Evolutionary conservation across 1,140 invertebrate genomes (phyloP).

Genomic region (Eriosoma lanigerum): DNA sequence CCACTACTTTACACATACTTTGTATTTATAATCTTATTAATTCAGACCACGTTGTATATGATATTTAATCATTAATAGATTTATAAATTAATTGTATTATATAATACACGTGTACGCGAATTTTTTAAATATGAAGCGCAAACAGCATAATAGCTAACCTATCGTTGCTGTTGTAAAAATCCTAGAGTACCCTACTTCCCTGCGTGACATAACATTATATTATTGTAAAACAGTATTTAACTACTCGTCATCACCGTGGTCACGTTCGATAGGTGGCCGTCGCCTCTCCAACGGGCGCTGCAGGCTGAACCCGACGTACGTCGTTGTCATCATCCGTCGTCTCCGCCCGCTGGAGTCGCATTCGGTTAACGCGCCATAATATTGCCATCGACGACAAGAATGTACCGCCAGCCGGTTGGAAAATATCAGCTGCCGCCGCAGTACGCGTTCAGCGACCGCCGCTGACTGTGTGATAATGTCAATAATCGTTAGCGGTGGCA

Average conservation of each 20-base stretch:
- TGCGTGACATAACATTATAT: not conserved
- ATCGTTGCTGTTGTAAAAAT: not conserved
- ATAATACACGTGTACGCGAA: no score
- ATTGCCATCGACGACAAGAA: not conserved
- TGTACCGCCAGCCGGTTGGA: not conserved
- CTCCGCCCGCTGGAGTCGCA: not conserved
- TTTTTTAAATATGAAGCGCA: not conserved
- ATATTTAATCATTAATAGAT: no score
- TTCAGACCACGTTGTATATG: no score
- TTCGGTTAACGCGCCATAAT: not conserved
- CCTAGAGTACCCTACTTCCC: not conserved
- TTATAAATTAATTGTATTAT: no score
- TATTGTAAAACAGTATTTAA: not conserved
- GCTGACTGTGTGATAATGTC: slow-evolving; percentile 27
- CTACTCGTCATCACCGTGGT: not conserved
- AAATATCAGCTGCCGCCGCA: slow-evolving; percentile 9
- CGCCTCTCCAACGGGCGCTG: not conserved
- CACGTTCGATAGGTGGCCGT: not conserved
- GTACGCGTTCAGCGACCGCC: slow-evolving; percentile 33
- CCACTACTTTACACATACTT: no score
- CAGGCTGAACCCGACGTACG: not conserved
- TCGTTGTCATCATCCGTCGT: not conserved
- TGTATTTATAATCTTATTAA: no score
- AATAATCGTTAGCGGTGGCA: slow-evolving; percentile 2
- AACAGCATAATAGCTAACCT: not conserved